phyloP scores from a whole-genome alignment of 2,113 vertebrate genomes.

The Hydropotes inermis region DNA sequence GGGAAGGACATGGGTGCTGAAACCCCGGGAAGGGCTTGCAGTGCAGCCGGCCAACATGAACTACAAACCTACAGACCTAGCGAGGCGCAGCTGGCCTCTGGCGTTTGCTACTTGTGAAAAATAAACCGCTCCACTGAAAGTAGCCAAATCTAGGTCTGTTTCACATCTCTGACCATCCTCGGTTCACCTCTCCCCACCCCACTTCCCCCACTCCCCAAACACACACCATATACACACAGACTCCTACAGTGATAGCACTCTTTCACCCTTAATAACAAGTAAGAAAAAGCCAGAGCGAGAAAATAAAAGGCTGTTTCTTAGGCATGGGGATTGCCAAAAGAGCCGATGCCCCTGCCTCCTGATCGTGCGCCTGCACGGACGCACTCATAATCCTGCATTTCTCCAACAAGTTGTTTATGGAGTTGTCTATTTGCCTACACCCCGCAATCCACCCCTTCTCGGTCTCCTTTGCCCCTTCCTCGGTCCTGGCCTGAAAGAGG shows the following conservation, averaged over 20 bases:
- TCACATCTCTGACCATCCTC: not conserved
- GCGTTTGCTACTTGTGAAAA: slow-evolving; percentile 17
- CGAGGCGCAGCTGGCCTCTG: not conserved
- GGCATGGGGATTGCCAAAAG: not conserved
- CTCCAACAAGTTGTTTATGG: slow-evolving; percentile 71
- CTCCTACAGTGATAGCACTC: not conserved
- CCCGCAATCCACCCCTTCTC: not conserved
- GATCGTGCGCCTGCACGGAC: not conserved
- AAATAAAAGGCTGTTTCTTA: not conserved
- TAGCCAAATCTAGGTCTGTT: not conserved
- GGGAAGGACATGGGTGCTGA: not conserved
- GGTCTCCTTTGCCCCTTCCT: not conserved
- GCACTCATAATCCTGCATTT: not conserved
- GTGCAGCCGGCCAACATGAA: not conserved
- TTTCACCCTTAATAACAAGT: not conserved
- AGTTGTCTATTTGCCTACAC: slow-evolving; percentile 56
- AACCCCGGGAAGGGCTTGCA: not conserved
- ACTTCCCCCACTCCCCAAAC: not conserved
- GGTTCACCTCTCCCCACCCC: not conserved
- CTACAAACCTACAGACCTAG: not conserved
- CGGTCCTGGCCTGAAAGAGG: not conserved
- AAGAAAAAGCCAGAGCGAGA: not conserved
- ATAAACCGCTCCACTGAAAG: slow-evolving; percentile 29
- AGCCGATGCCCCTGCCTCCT: not conserved
- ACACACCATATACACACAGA: not conserved